Evolutionary conservation across 2,113 vertebrate genomes (phyloP), one percentile per base, ranked within the genome.

Genomic region (Asarcornis scutulata): DNA sequence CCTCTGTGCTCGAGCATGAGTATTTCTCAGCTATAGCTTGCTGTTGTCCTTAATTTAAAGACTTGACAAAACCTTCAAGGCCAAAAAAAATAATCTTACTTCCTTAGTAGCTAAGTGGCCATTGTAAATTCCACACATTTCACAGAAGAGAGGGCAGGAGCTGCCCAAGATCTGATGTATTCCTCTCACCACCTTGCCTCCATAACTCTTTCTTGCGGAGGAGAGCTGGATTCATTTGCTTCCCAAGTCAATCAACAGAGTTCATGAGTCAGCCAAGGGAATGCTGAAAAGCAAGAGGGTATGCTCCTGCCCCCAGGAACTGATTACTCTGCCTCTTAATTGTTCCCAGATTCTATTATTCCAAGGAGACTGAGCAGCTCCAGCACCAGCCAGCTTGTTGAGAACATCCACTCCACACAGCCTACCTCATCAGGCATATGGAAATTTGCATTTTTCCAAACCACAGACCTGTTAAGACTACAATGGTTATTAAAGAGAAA

Each of bases 261-360:
- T 95, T 96, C 96, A 94, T 93, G 95, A 96, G 93, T 97, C 96
- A 97, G 96, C 91, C 81, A 93, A 91, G 91, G 91, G 96, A 95
- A 91, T 95, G 96, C 86, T 92, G 95, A 96, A 96, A 96, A 95
- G 95, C 95, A 94, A 93, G 92, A 95, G 93, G 88, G 89, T 96
- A 92, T 0, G 6, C 59, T 94, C 77, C 92, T 96, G 93, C 93
- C 96, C 93, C 81, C 96, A 95, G 88, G 86, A 96, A 94, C 96
- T 92, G 91, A 96, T 96, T 96, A 95, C 75, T 0, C 81, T 82
- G 93, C 88, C 86, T 92, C 91, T 95, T 97, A 97, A 97, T 95
- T 96, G 93, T 96, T 97, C 93, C 95, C 96, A 97, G 92, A 93
- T 94, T 95, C 96, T 93, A 95, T 95, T 96, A 95, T 93, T 71